These are phyloP conservation scores for Camptogramma bilineatum DNA, from an alignment of 2,888 invertebrate genomes.

Conservation along the genomic window DNA sequence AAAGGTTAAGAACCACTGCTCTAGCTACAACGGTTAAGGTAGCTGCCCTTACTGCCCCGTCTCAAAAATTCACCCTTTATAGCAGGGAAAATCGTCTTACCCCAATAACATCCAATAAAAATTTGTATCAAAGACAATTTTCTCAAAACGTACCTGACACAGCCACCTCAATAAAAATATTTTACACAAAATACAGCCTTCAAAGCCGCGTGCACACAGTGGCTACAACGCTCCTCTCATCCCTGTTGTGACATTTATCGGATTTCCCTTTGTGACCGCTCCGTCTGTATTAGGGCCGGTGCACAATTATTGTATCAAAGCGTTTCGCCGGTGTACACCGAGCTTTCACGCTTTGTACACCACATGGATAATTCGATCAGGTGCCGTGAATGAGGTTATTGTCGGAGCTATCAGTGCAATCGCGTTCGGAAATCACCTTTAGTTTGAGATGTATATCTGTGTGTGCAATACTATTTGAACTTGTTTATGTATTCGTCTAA, in stretches of 20 bases:
- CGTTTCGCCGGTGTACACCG: conserved; percentile 36
- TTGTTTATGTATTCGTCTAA: neutral
- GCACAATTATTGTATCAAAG: conserved; percentile 58
- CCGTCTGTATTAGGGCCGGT: conserved; percentile 51
- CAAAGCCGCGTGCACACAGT: conserved; percentile 21
- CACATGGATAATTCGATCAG: conserved; percentile 35
- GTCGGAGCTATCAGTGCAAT: conserved; percentile 18
- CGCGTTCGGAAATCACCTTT: neutral
- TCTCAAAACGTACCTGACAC: neutral
- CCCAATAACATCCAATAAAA: neutral
- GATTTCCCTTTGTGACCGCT: conserved; percentile 57
- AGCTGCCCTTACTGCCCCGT: no score
- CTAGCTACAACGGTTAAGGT: no score
- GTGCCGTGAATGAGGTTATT: conserved; percentile 19
- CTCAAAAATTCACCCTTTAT: no score
- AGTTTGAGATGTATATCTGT: neutral
- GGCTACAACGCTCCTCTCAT: conserved; percentile 44
- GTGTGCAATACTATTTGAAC: neutral
- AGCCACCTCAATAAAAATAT: conserved; percentile 19
- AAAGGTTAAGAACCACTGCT: no score
- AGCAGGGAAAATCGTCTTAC: no score
- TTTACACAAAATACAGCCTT: conserved; percentile 29
- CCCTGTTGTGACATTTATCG: conserved; percentile 59
- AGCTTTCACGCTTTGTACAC: conserved; percentile 37
- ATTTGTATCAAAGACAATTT: neutral